A percentile compares a stretch with the other conserved stretches of the same genome.
phyloP scores from a whole-genome alignment of 2,113 vertebrate genomes.

The Pongo abelii region DNA sequence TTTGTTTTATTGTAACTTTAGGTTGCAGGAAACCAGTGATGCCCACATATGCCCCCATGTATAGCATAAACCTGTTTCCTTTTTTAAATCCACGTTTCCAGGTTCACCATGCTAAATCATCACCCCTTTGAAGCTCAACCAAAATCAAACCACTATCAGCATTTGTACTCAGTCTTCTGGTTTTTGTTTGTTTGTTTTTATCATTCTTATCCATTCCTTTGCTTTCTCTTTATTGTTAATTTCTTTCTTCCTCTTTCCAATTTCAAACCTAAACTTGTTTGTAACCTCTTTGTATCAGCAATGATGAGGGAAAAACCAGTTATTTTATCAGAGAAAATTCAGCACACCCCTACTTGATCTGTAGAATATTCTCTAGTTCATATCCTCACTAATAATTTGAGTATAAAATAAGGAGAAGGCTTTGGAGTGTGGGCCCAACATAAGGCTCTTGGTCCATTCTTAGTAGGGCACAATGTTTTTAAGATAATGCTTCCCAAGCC shows the following conservation, averaged over 20 bases:
- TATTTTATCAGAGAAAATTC: neutral
- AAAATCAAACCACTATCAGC: neutral
- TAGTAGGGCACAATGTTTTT: neutral
- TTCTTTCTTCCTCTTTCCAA: neutral
- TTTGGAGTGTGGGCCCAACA: neutral
- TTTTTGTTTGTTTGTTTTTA: neutral
- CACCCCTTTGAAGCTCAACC: neutral
- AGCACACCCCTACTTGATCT: neutral
- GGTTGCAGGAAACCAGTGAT: neutral
- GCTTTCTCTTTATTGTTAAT: neutral
- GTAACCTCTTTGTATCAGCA: neutral
- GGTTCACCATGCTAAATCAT: neutral
- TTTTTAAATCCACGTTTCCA: neutral
- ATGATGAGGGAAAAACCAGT: neutral
- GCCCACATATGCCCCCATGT: neutral
- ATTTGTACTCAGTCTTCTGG: neutral
- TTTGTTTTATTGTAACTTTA: neutral
- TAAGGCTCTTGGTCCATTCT: neutral
- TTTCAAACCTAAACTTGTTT: neutral
- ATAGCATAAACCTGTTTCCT: neutral
- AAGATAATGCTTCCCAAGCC: neutral
- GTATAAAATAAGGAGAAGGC: neutral
- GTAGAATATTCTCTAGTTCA: neutral
- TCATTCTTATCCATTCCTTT: neutral
- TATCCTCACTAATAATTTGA: neutral